These are phyloP conservation scores for Masticophis lateralis DNA, from an alignment of 2,797 vertebrate genomes.

Conservation along the genomic window DNA sequence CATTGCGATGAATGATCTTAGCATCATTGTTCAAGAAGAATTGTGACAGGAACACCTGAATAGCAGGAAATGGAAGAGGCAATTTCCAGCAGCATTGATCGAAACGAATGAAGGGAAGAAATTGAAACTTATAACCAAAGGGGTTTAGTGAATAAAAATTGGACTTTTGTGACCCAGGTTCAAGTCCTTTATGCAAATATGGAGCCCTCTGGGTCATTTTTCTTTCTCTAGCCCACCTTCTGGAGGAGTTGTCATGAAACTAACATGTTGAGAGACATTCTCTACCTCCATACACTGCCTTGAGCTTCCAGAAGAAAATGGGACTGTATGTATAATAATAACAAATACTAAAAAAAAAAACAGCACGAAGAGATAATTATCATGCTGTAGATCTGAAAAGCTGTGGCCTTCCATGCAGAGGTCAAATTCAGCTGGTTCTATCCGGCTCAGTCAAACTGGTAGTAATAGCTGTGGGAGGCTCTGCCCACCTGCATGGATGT, in stretches of 20 bases:
- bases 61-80: background rate
- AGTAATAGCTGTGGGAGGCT: too few relatives aligned
- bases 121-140: background rate
- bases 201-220: background rate
- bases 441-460: too few relatives aligned
- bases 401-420: background rate
- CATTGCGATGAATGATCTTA: background rate
- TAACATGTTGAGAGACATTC: background rate
- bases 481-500: too few relatives aligned
- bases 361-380: background rate
- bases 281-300: background rate
- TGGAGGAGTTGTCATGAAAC: background rate
- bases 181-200: background rate
- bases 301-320: background rate
- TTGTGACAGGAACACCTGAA: background rate
- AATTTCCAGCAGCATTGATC: background rate
- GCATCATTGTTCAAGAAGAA: background rate
- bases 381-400: background rate
- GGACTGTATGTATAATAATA: background rate
- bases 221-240: background rate
- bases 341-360: background rate
- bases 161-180: background rate
- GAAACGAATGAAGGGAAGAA: background rate
- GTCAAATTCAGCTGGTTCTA: too few relatives aligned
- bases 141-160: background rate